phyloP scores from a whole-genome alignment of 2,113 vertebrate species.

The Ahaetulla prasina region DNA sequence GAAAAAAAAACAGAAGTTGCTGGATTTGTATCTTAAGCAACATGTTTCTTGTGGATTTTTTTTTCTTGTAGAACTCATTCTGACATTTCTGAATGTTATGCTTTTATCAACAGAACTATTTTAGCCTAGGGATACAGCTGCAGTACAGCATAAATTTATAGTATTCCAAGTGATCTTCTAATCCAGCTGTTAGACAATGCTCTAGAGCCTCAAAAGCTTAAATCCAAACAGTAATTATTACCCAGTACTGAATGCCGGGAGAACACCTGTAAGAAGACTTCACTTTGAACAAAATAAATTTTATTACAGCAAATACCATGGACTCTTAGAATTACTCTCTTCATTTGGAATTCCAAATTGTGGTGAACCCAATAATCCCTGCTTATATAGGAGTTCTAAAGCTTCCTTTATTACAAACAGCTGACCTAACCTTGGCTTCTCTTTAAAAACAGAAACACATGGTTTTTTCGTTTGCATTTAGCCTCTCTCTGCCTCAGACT shows the following conservation, averaged over 20 bases:
- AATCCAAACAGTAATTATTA: constrained; percentile 43
- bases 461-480: constrained; percentile 50
- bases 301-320: constrained; percentile 57
- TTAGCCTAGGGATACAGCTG: constrained; percentile 50
- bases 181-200: constrained; percentile 25
- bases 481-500: background rate
- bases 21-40: background rate
- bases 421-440: constrained; percentile 60
- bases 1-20: background rate
- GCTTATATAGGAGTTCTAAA: constrained; percentile 52
- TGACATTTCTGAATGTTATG: constrained; percentile 39
- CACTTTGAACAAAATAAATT: constrained; percentile 48
- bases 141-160: constrained; percentile 45
- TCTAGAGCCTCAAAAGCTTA: constrained; percentile 39
- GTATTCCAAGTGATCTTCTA: constrained; percentile 54
- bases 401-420: constrained; percentile 62
- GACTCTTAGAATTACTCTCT: constrained; percentile 50
- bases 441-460: constrained; percentile 63
- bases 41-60: constrained; percentile 8
- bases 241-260: constrained; percentile 38
- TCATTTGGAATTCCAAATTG: constrained; percentile 55
- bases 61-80: constrained; percentile 38
- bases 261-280: constrained; percentile 39
- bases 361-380: constrained; percentile 52
- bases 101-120: constrained; percentile 54